A percentile compares a stretch with the other conserved stretches of the same genome.
phyloP scores from a whole-genome alignment of 2,888 invertebrate species.

The Copidosoma aretas region DNA sequence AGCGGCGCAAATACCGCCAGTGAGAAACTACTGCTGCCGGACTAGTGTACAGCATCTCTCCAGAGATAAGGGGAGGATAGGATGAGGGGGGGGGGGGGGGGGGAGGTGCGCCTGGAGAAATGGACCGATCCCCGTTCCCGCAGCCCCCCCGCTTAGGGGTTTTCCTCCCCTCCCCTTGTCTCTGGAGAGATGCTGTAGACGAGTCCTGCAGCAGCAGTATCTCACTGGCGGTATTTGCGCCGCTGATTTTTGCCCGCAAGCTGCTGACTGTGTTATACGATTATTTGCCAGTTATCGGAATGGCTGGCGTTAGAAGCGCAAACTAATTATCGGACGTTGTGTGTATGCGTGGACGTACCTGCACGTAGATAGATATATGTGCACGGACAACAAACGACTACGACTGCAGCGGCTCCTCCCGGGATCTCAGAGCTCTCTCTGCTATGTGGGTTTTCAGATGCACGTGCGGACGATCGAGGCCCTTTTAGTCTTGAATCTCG shows the following conservation, averaged over 20 bases:
- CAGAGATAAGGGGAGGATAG: not conserved
- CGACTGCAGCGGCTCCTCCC: conserved; percentile 38
- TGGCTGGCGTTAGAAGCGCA: conserved; percentile 32
- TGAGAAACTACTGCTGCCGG: no score
- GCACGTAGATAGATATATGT: no score
- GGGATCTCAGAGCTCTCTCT: not conserved
- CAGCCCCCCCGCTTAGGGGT: conserved; percentile 24
- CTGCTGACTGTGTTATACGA: conserved; percentile 22
- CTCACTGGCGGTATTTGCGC: conserved; percentile 6
- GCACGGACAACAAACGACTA: conserved; percentile 7
- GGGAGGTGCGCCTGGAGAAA: not conserved
- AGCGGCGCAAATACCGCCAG: conserved; percentile 9
- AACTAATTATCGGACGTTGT: conserved; percentile 53
- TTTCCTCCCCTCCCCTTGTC: not conserved
- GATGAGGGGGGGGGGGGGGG: not conserved
- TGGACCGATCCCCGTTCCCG: conserved; percentile 33
- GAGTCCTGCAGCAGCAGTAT: no score
- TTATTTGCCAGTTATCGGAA: conserved; percentile 10
- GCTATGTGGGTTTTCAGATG: not conserved
- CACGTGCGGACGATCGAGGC: not conserved
- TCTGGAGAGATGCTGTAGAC: not conserved
- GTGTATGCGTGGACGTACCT: conserved; percentile 5
- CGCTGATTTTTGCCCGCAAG: conserved; percentile 20
- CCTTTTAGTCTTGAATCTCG: not conserved
- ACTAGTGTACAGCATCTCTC: not conserved